Evolutionary conservation across 2,797 vertebrate genomes (phyloP).

Genomic region (Perdix hodgsoniae): DNA sequence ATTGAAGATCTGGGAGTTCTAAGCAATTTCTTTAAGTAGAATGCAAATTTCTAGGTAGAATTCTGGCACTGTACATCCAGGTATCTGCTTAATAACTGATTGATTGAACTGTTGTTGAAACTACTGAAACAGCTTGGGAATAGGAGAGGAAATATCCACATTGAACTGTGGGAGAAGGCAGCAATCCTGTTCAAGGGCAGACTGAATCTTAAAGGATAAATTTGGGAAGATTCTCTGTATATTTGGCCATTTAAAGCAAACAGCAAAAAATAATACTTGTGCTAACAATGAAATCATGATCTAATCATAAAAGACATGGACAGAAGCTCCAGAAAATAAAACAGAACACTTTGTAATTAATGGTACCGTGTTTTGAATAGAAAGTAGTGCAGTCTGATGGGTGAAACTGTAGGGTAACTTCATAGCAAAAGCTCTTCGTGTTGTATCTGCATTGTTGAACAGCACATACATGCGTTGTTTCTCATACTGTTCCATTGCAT

Average conservation of each 20-base stretch:
- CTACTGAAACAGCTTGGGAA: background rate
- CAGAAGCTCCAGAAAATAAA: background rate
- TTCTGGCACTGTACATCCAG: background rate
- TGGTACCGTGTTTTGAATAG: background rate
- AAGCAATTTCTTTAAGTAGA: background rate
- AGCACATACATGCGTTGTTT: slow-evolving; percentile 67
- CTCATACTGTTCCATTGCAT: slow-evolving; percentile 74
- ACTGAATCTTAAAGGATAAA: background rate
- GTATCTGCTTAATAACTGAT: background rate
- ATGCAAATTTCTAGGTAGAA: background rate
- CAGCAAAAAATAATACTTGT: background rate
- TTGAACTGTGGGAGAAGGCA: background rate
- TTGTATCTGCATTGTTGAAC: slow-evolving; percentile 67
- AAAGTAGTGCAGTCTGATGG: background rate
- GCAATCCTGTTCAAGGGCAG: background rate
- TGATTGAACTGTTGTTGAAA: background rate
- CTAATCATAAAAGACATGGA: background rate
- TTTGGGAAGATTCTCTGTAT: background rate
- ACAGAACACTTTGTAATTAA: background rate
- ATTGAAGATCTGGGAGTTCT: background rate
- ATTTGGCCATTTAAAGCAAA: background rate
- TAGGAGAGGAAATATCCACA: background rate
- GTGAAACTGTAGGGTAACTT: background rate
- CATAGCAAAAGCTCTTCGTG: slow-evolving; percentile 6
- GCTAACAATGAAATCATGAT: background rate